phyloP scores from a whole-genome alignment of 2,113 vertebrate species.

The Nymphicus hollandicus region DNA sequence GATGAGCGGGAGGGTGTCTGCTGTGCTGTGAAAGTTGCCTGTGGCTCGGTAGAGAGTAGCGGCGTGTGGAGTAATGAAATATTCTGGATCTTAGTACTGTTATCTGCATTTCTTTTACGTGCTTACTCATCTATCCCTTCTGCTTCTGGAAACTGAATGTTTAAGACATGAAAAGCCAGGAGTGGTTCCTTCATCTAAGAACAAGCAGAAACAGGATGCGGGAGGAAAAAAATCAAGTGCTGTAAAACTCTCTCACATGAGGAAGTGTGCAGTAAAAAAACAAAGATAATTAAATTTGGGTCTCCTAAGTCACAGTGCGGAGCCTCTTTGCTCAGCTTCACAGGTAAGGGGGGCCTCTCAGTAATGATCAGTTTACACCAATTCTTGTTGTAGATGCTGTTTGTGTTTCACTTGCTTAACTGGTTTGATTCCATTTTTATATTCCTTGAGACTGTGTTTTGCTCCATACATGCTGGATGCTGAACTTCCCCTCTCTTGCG shows the following conservation, averaged over 20 bases:
- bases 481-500: not conserved
- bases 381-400: not conserved
- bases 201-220: not conserved
- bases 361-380: not conserved
- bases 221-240: not conserved
- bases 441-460: not conserved
- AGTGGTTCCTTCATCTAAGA: accelerated
- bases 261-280: not conserved
- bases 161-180: not conserved
- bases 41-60: not conserved
- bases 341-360: not conserved
- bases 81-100: not conserved
- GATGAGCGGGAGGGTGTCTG: not conserved
- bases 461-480: not conserved
- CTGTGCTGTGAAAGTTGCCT: accelerated
- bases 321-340: not conserved
- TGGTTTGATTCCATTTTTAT: not conserved
- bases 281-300: not conserved
- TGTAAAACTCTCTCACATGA: not conserved
- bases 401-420: not conserved
- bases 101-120: not conserved
- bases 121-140: not conserved
- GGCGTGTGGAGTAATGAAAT: accelerated
- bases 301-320: not conserved
- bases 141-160: not conserved